phyloP scores from a whole-genome alignment of 1,140 invertebrate species.

The Drosophila lacertosa region DNA sequence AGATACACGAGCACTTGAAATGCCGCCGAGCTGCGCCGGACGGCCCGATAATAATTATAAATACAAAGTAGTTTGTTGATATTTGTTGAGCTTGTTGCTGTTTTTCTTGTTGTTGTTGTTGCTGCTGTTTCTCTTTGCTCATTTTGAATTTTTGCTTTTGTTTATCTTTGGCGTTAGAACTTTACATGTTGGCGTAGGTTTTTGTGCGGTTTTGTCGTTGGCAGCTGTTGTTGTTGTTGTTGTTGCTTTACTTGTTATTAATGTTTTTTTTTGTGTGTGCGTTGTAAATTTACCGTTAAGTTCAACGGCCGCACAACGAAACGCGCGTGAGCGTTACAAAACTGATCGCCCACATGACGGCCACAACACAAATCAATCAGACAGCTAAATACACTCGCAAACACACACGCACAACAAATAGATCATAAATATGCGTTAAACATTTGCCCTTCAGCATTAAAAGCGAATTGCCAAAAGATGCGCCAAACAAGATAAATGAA shows the following conservation, averaged over 20 bases:
- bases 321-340: slow-evolving; percentile 58
- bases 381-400: neutral
- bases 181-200: slow-evolving; percentile 82
- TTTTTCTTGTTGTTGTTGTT: slow-evolving; percentile 25
- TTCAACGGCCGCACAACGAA: slow-evolving; percentile 56
- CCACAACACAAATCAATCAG: slow-evolving; percentile 53
- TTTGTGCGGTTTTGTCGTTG: slow-evolving; percentile 37
- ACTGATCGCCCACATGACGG: slow-evolving; percentile 67
- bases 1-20: slow-evolving; percentile 61
- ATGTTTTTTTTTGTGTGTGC: slow-evolving; percentile 34
- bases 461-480: slow-evolving; percentile 51
- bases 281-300: slow-evolving; percentile 78
- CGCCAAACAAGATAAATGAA: slow-evolving; percentile 52
- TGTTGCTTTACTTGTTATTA: slow-evolving; percentile 35
- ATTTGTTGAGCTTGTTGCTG: slow-evolving; percentile 61
- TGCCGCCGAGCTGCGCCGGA: slow-evolving; percentile 22
- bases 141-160: slow-evolving; percentile 71
- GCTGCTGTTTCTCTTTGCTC: slow-evolving; percentile 32
- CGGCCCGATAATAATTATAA: slow-evolving; percentile 78
- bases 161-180: slow-evolving; percentile 80
- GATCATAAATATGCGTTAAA: slow-evolving; percentile 31
- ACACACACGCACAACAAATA: slow-evolving; percentile 14
- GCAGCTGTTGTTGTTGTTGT: slow-evolving; percentile 34
- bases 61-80: slow-evolving; percentile 82
- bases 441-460: slow-evolving; percentile 56